These are phyloP conservation scores for Motacilla alba DNA, from an alignment of 2,113 vertebrate genomes.

Conservation along the genomic window DNA sequence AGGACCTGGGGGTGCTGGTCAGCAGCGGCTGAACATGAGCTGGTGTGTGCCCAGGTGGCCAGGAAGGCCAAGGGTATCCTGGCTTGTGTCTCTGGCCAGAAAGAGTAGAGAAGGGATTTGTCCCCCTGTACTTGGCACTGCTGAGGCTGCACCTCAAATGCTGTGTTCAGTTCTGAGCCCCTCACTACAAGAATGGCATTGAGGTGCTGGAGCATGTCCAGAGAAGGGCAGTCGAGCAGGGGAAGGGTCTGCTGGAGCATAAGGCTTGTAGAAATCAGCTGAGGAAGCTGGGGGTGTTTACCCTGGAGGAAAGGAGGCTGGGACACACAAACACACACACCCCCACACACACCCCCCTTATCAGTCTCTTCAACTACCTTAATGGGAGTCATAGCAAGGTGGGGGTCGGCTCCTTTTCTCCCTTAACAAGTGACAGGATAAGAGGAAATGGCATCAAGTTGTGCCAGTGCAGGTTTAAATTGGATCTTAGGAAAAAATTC, in stretches of 20 bases:
- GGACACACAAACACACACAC: too few relatives aligned
- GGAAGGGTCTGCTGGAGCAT: background rate
- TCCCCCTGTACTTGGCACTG: background rate
- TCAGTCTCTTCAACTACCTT: background rate
- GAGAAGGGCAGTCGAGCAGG: background rate
- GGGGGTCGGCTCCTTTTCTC: accelerated
- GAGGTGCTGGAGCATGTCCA: accelerated
- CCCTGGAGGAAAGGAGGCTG: background rate
- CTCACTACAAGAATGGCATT: background rate
- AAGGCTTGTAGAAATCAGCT: background rate
- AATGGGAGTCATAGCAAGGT: background rate
- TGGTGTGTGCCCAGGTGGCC: accelerated
- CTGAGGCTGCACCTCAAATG: background rate
- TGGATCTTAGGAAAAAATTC: background rate
- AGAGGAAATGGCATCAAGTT: background rate
- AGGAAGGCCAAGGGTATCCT: background rate
- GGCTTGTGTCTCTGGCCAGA: background rate
- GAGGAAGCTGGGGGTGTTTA: background rate
- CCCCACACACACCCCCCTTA: too few relatives aligned
- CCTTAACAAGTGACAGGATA: background rate
- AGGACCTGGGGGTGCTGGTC: background rate
- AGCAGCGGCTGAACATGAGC: background rate
- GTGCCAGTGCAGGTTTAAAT: background rate
- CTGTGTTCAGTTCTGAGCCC: background rate
- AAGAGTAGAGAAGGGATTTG: background rate